phyloP scores from a whole-genome alignment of 2,113 vertebrate species.

The Dasyurus viverrinus region DNA sequence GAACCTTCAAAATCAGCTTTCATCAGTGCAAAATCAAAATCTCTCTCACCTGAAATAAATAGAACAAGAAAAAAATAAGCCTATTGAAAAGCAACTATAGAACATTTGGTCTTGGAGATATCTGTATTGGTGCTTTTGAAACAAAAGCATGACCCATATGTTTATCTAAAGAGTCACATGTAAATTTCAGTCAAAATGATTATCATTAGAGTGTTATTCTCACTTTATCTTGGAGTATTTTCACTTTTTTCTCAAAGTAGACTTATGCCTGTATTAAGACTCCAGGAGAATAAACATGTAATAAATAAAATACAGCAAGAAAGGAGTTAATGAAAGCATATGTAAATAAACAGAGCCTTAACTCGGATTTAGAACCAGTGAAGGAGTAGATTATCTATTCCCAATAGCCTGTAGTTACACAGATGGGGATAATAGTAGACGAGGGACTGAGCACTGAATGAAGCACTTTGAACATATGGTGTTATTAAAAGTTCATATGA shows the following conservation, averaged over 20 bases:
- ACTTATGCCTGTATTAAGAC: conserved; percentile 22
- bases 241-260: conserved; percentile 46
- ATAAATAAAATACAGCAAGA: conserved; percentile 53
- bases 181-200: conserved; percentile 23
- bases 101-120: background rate
- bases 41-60: conserved; percentile 30
- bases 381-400: conserved; percentile 64
- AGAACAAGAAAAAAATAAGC: background rate
- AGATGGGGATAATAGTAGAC: conserved; percentile 73
- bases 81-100: background rate
- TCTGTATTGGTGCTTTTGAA: background rate
- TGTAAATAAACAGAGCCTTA: conserved; percentile 65
- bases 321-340: conserved; percentile 60
- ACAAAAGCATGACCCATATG: conserved; percentile 23
- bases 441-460: conserved; percentile 61
- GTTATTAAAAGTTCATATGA: conserved; percentile 72
- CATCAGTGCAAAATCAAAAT: background rate
- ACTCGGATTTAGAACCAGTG: conserved; percentile 66
- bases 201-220: conserved; percentile 15
- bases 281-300: conserved; percentile 57
- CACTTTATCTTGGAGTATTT: conserved; percentile 42
- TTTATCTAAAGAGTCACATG: conserved; percentile 7
- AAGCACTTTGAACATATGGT: conserved; percentile 77
- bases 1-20: background rate
- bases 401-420: conserved; percentile 66